These are phyloP conservation scores for Xiphophorus couchianus DNA, from an alignment of 2,113 vertebrate genomes.

Conservation along the genomic window DNA sequence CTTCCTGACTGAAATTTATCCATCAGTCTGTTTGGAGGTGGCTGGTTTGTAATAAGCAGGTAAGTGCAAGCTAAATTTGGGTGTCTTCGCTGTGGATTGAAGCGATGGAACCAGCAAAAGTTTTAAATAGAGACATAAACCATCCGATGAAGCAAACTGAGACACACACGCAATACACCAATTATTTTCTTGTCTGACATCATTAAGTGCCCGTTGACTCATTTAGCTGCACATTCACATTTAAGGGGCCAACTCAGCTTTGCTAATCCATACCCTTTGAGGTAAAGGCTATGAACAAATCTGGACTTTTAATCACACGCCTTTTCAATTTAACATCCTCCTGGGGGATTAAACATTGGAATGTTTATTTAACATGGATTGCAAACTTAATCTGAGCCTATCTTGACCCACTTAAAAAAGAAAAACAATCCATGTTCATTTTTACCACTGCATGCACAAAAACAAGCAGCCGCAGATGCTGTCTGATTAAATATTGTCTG, in stretches of 20 bases:
- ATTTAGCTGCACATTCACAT: not conserved
- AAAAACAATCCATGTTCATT: constrained; percentile 16
- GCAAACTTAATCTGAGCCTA: constrained; percentile 65
- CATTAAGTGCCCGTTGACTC: not conserved
- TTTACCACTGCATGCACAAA: constrained; percentile 3
- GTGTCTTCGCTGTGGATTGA: constrained; percentile 35
- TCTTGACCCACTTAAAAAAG: constrained; percentile 67
- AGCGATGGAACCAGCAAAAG: constrained; percentile 15
- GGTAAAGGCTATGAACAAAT: constrained; percentile 38
- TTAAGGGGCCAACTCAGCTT: not conserved
- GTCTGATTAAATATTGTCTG: constrained; percentile 10
- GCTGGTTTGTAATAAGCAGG: constrained; percentile 40
- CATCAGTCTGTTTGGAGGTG: constrained; percentile 35
- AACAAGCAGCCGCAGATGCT: not conserved
- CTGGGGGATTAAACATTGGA: constrained; percentile 63
- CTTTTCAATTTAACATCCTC: constrained; percentile 53
- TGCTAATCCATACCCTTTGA: not conserved
- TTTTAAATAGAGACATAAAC: not conserved
- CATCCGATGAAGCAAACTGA: not conserved
- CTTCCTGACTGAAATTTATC: constrained; percentile 14
- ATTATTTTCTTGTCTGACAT: not conserved
- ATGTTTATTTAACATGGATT: constrained; percentile 58
- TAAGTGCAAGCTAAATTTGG: constrained; percentile 48
- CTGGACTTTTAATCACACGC: constrained; percentile 47
- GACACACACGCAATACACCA: not conserved